Percentiles rank a stretch among this genome's conserved stretches.
These are phyloP conservation scores for Euwallacea similis DNA, from an alignment of 1,140 invertebrate genomes.

Conservation along the genomic window DNA sequence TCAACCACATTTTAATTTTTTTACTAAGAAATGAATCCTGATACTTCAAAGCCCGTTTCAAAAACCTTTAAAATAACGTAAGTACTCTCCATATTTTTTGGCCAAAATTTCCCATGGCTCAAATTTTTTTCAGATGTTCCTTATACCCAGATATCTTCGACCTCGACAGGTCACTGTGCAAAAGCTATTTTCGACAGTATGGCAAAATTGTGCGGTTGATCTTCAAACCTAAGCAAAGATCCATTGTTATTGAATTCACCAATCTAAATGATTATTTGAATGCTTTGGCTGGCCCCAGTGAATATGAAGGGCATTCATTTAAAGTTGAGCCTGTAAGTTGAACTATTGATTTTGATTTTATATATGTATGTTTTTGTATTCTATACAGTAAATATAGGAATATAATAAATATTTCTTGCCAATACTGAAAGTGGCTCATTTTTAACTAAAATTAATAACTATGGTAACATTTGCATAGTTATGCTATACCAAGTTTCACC, in stretches of 20 bases:
- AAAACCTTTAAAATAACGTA: constrained; percentile 24
- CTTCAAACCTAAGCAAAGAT: constrained; percentile 61
- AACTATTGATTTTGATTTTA: no score
- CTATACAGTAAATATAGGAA: no score
- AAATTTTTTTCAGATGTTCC: constrained; percentile 57
- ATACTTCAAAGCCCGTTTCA: background rate
- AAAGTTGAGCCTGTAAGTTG: constrained; percentile 51
- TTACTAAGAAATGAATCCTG: background rate
- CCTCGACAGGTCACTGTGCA: constrained; percentile 60
- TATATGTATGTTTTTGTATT: no score
- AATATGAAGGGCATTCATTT: constrained; percentile 64
- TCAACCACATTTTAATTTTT: no score
- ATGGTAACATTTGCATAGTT: no score
- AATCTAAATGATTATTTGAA: constrained; percentile 58
- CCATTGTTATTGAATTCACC: constrained; percentile 65
- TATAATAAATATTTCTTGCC: no score
- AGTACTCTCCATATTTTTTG: constrained; percentile 7
- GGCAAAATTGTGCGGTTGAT: constrained; percentile 64
- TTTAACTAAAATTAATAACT: no score
- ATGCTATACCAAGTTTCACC: no score
- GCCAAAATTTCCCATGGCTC: background rate
- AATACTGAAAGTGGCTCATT: no score
- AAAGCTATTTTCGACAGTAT: constrained; percentile 67
- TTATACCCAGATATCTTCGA: constrained; percentile 67
- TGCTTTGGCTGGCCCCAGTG: constrained; percentile 62